Evolutionary conservation across 2,888 invertebrate species (phyloP), one percentile per base, ranked within the genome.

Genomic region (Rosalia funebris): DNA sequence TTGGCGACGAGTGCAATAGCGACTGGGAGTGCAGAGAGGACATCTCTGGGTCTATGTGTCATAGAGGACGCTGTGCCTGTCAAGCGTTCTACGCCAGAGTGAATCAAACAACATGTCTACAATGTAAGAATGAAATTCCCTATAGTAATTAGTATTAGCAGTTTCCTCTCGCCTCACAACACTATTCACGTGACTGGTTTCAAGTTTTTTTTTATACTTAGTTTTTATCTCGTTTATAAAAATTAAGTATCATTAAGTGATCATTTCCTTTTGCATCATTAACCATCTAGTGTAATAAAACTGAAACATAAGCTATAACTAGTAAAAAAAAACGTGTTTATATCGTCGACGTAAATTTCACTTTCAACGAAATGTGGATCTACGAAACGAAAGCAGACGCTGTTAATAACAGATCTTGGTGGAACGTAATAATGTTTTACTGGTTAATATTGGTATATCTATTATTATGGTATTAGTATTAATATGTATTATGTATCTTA

Each of bases 61-160:
- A 85, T 68, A 82, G 84, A 75, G 92, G 92, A 70, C 85, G 87
- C 68, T 95, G 95, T 83, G 86, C 88, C 60, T 95, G 95, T 81
- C 89, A 90, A 79, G 90, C 93, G 25, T 93, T 91, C 82, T 92
- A 87, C 81, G 93, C 93, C 31, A 87, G 86, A 78, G 88, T 89
- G 79, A 91, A 95, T 82, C 86, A 86, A 73, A 89, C 91, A 60
- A 87, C 87, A 64, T 95, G 95, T 83, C 84, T 94, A 72, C 91
- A 92, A 85, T 92, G 94, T 95, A 85, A 90, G 89, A 87, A 55
- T 46, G 32, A 31, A 32, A 11, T 32, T 48, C 5, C n/a, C 12
- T 34, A 2, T 5, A 10, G 10, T 34, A n/a, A 44, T 20, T 12
- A n/a, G 19, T 11, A 44, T 52, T 25, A 39, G n/a, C 10, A 34